Percentiles rank a stretch among this genome's conserved stretches.
These are phyloP conservation scores for Brenthis daphne DNA, from an alignment of 2,888 invertebrate species.

Conservation along the genomic window DNA sequence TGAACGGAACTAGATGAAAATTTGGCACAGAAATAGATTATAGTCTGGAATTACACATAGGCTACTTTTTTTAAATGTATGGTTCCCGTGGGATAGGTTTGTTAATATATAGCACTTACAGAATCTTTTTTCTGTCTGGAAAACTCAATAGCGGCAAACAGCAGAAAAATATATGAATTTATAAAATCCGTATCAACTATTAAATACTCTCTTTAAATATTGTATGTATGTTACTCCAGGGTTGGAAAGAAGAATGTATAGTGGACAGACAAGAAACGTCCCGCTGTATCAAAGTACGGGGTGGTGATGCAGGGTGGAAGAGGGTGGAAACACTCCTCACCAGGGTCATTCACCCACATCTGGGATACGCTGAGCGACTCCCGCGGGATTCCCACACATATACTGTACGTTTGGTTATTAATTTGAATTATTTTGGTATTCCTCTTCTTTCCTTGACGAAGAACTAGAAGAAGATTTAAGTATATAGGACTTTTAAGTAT, in stretches of 20 bases:
- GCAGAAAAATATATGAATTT: not conserved
- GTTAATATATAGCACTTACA: too few relatives aligned
- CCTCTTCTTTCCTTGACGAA: too few relatives aligned
- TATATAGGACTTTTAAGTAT: too few relatives aligned
- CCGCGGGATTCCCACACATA: constrained; percentile 51
- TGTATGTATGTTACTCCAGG: constrained; percentile 67
- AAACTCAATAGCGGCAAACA: too few relatives aligned
- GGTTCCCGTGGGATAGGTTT: too few relatives aligned
- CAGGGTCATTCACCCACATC: constrained; percentile 67
- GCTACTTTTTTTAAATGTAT: too few relatives aligned
- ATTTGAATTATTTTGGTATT: too few relatives aligned
- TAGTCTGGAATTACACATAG: too few relatives aligned
- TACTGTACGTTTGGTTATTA: constrained; percentile 58
- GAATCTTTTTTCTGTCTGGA: too few relatives aligned
- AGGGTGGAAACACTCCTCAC: constrained; percentile 57
- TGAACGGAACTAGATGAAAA: too few relatives aligned
- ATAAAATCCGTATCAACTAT: not conserved
- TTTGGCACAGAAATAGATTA: too few relatives aligned
- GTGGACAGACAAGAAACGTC: constrained; percentile 53
- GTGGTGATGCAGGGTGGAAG: constrained; percentile 64
- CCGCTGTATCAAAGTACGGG: constrained; percentile 63
- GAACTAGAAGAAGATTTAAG: too few relatives aligned
- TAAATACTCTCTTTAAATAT: constrained; percentile 2
- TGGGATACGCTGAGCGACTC: constrained; percentile 59
- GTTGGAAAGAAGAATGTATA: constrained; percentile 90